Conservation (phyloP, 2,888 invertebrate genomes). For the Philereme vetulata region DNA sequence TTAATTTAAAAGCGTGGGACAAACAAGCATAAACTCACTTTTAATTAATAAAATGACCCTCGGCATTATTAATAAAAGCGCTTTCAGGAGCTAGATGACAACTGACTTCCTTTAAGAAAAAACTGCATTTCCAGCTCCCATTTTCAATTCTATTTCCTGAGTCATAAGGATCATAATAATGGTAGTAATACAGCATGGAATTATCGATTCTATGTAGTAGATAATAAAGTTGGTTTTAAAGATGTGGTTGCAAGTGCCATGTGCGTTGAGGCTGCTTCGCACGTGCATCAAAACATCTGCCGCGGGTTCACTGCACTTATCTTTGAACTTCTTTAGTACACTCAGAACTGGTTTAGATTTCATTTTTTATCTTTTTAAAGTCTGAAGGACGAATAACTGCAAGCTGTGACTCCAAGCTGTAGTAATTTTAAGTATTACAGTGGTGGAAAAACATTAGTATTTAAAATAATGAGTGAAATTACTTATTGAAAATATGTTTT, state of each 20-base stretch:
- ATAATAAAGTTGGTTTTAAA: conserved; percentile 10
- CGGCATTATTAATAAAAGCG: conserved; percentile 36
- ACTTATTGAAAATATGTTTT: too few relatives aligned
- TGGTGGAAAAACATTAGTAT: too few relatives aligned
- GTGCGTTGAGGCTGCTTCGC: conserved; percentile 27
- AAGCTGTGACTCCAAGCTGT: not conserved
- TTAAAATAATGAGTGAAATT: too few relatives aligned
- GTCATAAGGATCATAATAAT: conserved; percentile 19
- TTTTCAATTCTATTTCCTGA: conserved; percentile 16
- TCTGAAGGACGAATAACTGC: conserved; percentile 18
- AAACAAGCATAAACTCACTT: not conserved
- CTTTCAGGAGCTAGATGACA: conserved; percentile 36
- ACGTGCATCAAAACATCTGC: conserved; percentile 43
- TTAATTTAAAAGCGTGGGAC: conserved; percentile 10
- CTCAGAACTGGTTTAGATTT: conserved; percentile 25
- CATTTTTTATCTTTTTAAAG: conserved; percentile 13
- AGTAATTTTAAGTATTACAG: not conserved
- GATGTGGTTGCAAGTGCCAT: conserved; percentile 32
- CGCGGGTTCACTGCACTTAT: conserved; percentile 42
- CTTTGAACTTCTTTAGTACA: conserved; percentile 18
- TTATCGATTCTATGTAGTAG: conserved; percentile 19
- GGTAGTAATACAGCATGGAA: not conserved
- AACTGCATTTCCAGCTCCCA: conserved; percentile 17
- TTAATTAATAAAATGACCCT: conserved; percentile 35
- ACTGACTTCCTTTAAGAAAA: conserved; percentile 41